Evolutionary conservation across 2,888 invertebrate genomes (phyloP).

Genomic region (Megamerina dolium): DNA sequence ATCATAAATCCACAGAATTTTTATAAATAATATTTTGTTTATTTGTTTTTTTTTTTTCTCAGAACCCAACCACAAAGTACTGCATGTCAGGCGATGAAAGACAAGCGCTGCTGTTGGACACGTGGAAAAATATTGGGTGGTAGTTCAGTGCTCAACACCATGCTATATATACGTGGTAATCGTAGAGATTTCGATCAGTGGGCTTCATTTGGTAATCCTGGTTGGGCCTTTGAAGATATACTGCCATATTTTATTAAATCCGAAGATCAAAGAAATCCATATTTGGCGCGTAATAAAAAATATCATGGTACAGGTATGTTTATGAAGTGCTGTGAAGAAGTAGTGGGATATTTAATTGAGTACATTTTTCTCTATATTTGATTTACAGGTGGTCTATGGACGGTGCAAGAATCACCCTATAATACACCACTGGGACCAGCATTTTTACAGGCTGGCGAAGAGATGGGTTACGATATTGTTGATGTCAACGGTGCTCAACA

Average conservation of each 20-base stretch:
- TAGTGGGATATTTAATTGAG: not conserved
- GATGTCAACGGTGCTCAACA: conserved; percentile 83
- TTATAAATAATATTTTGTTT: too few relatives aligned
- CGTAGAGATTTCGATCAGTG: conserved; percentile 80
- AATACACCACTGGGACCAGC: conserved; percentile 76
- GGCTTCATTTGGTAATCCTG: conserved; percentile 77
- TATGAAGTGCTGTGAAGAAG: too few relatives aligned
- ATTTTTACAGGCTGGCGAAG: conserved; percentile 82
- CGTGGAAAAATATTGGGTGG: conserved; percentile 85
- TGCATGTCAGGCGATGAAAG: conserved; percentile 82
- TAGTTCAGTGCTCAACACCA: conserved; percentile 80
- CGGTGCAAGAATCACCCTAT: conserved; percentile 46
- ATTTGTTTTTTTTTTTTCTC: conserved; percentile 38
- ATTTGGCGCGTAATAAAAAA: conserved; percentile 66
- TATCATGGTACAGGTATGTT: conserved; percentile 65
- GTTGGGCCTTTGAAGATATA: conserved; percentile 81
- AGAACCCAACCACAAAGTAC: conserved; percentile 77
- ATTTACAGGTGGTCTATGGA: conserved; percentile 48
- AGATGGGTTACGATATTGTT: conserved; percentile 81
- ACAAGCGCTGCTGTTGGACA: conserved; percentile 81
- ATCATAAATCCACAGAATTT: too few relatives aligned
- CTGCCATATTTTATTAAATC: conserved; percentile 82
- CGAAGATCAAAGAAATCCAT: conserved; percentile 82
- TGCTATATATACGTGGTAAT: conserved; percentile 88
- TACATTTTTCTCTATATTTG: not conserved